Evolutionary conservation across 2,113 vertebrate species (phyloP).

Genomic region (Phrynosoma platyrhinos): DNA sequence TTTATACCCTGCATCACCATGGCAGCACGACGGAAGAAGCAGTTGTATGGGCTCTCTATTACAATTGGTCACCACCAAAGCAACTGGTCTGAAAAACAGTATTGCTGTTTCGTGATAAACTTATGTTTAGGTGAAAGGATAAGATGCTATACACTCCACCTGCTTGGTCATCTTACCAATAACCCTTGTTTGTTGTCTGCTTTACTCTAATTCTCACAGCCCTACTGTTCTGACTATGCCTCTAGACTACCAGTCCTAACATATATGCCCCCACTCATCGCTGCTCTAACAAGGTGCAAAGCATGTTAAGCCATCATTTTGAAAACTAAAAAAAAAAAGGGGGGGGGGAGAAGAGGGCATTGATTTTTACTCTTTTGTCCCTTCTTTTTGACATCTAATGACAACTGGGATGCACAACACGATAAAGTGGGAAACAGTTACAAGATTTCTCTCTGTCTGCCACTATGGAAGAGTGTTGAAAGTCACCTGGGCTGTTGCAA

Average conservation of each 20-base stretch:
- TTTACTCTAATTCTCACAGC: background rate
- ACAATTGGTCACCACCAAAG: background rate
- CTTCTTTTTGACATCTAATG: background rate
- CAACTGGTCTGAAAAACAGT: background rate
- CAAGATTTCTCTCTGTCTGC: background rate
- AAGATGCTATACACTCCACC: background rate
- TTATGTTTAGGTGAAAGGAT: background rate
- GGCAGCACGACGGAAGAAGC: background rate
- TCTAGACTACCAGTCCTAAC: background rate
- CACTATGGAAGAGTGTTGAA: background rate
- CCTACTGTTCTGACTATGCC: background rate
- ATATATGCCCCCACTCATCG: background rate
- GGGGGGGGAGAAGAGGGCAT: background rate
- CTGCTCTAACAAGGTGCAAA: background rate
- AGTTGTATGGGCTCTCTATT: background rate
- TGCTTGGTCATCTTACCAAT: background rate
- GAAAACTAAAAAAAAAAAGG: background rate
- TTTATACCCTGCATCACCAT: too few species aligned
- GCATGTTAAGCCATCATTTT: background rate
- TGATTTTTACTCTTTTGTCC: background rate
- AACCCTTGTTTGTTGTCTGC: background rate
- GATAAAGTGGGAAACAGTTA: background rate
- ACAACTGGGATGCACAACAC: background rate
- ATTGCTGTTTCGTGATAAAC: background rate
- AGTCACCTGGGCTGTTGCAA: background rate